Percentiles rank a stretch among this genome's conserved stretches.
phyloP scores from a whole-genome alignment of 1,140 invertebrate genomes.

The Steinernema feltiae region DNA sequence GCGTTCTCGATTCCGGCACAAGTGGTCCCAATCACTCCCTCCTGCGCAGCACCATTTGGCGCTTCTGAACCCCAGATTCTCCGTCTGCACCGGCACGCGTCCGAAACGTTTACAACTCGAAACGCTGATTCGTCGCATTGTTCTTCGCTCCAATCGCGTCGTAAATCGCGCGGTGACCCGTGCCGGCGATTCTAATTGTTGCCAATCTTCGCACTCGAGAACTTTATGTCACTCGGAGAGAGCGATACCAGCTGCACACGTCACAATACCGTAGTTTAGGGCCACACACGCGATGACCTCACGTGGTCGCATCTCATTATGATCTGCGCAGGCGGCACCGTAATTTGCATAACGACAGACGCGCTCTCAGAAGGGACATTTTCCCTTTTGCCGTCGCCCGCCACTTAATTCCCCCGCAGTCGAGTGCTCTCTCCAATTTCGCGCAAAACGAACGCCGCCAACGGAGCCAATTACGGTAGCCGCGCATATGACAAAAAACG shows the following conservation, averaged over 20 bases:
- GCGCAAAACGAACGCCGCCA: conserved; percentile 18
- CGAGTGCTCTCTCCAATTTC: conserved; percentile 22
- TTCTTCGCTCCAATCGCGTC: background rate
- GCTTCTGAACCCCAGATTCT: too few relatives aligned
- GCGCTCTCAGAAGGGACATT: background rate
- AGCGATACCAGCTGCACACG: background rate
- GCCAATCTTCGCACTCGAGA: background rate
- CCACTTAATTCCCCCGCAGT: conserved; percentile 16
- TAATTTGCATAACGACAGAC: conserved; percentile 14
- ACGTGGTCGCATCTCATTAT: conserved; percentile 1
- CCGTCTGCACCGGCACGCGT: background rate
- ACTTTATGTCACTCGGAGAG: conserved; percentile 2
- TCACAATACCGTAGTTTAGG: background rate
- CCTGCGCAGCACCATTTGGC: background rate
- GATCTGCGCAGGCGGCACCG: background rate
- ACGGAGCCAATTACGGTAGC: conserved; percentile 18
- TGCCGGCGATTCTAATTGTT: background rate
- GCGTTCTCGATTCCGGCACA: background rate
- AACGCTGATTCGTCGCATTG: background rate
- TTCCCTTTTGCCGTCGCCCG: background rate
- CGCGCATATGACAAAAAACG: background rate
- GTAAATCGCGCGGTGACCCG: conserved; percentile 12
- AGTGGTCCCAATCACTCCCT: background rate
- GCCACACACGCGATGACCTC: conserved; percentile 3
- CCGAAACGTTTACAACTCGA: background rate